Percentiles rank a stretch among this genome's conserved stretches.
phyloP scores from a whole-genome alignment of 1,140 invertebrate genomes.

The Mercenaria mercenaria region DNA sequence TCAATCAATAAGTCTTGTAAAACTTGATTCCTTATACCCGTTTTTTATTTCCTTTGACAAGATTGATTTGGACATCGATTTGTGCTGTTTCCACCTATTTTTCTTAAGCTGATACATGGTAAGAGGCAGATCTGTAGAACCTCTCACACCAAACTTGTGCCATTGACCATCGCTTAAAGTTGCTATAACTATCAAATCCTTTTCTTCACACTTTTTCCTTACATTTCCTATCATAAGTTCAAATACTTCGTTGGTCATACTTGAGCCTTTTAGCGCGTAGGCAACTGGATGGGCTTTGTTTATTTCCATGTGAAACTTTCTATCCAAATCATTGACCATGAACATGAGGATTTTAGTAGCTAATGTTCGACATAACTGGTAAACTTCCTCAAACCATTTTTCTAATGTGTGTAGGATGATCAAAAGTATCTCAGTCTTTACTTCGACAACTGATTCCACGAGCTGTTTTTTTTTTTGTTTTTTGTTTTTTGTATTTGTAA shows the following conservation, averaged over 20 bases:
- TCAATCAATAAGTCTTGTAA: not conserved
- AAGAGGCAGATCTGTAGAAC: not conserved
- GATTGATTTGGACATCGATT: not conserved
- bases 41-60: constrained; percentile 6
- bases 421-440: not conserved
- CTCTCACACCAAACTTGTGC: constrained; percentile 5
- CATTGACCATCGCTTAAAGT: not conserved
- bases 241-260: not conserved
- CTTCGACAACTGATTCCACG: not conserved
- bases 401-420: not conserved
- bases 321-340: constrained; percentile 13
- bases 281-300: constrained; percentile 21
- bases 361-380: not conserved
- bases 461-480: not conserved
- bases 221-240: not conserved
- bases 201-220: not conserved
- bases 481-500: not conserved
- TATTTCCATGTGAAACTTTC: not conserved
- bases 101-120: constrained; percentile 4
- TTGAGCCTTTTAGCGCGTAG: constrained; percentile 23
- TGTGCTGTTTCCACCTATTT: not conserved
- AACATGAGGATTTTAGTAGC: not conserved
- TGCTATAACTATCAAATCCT: not conserved
- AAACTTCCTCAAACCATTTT: not conserved
- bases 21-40: not conserved